Base-by-base conservation (phyloP, 2,113 vertebrate genomes). In the Pluvialis apricaria region DNA sequence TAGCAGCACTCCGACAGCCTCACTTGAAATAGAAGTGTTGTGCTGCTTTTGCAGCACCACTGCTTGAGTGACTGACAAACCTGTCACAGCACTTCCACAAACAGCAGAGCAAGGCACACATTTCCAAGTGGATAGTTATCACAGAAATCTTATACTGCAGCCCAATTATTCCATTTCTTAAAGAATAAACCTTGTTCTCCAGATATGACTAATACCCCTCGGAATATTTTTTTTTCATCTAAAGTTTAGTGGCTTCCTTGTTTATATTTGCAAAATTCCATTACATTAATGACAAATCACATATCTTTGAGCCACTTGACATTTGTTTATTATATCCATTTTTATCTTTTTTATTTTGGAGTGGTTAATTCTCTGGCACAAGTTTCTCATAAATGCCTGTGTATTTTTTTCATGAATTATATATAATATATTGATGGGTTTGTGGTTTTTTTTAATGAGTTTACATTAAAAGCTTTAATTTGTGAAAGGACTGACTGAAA, bases 1-100 rank as follows among this genome's bases (percentile, higher is more conserved):
- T 1, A 89, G 60, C 64, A 85, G 77, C 42, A 32, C 45, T 76
- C 57, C 0, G 3, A 65, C 66, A 94, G 76, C 68, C 47, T 72
- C 47, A 45, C 75, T 95, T 90, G 79, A 96, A 93, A 91, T 10
- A 85, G 66, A 93, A 95, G 57, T 71, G 75, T 36, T 62, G 66
- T 25, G 92, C 65, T 87, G 57, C 49, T 86, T 93, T 92, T 92
- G 79, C 80, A 91, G 58, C 77, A 88, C 58, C 15, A 9, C 79
- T 80, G 58, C 70, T 64, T 70, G 64, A 94, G 80, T 76, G 88
- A 94, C 36, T 92, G 91, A 92, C 93, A 96, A 85, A 94, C 66
- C 58, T 87, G 68, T 91, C 94, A 95, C 82, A 92, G 82, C 69
- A 91, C 31, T 94, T 93, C 64, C 77, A 68, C 73, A 92, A 92